These are phyloP conservation scores for Chanos chanos DNA, from an alignment of 2,797 vertebrate genomes.

Conservation along the genomic window DNA sequence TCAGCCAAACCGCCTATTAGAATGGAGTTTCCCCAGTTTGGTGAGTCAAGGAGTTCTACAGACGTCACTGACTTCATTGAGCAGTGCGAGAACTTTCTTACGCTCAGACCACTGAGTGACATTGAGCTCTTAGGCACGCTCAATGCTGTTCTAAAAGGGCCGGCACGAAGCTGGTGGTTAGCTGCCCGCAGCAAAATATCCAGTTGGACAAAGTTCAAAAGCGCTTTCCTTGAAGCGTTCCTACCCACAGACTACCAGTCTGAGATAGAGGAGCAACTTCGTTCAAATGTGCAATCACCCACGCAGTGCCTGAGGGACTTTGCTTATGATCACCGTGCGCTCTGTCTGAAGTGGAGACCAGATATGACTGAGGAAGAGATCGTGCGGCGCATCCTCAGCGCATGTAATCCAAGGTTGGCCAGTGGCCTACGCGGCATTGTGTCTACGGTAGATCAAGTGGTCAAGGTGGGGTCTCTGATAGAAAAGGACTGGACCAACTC, in stretches of 20 bases:
- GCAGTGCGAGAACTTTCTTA: slow-evolving; percentile 20
- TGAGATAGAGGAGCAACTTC: slow-evolving; percentile 6
- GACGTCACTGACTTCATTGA: slow-evolving; percentile 20
- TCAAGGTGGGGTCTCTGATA: slow-evolving; percentile 10
- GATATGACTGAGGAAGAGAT: slow-evolving; percentile 18
- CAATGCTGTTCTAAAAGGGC: not conserved
- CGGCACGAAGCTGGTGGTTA: not conserved
- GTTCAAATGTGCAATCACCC: not conserved
- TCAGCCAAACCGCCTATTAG: slow-evolving; percentile 1
- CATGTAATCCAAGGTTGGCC: slow-evolving; percentile 1
- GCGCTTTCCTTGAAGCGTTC: not conserved
- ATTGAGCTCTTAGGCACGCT: not conserved
- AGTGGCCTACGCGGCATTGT: not conserved
- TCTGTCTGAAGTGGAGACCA: slow-evolving; percentile 19
- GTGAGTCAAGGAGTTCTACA: not conserved
- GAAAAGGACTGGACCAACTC: slow-evolving; percentile 1
- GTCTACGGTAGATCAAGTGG: slow-evolving; percentile 4
- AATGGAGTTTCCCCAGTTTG: slow-evolving; percentile 10
- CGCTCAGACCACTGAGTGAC: not conserved
- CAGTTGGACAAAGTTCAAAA: not conserved
- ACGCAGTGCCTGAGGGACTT: slow-evolving; percentile 11
- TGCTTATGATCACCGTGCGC: slow-evolving; percentile 6
- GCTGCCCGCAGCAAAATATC: not conserved
- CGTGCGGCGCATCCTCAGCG: slow-evolving; percentile 1
- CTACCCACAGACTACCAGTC: not conserved